These are phyloP conservation scores for Callorhinus ursinus DNA, from an alignment of 2,113 vertebrate species.

Conservation along the genomic window DNA sequence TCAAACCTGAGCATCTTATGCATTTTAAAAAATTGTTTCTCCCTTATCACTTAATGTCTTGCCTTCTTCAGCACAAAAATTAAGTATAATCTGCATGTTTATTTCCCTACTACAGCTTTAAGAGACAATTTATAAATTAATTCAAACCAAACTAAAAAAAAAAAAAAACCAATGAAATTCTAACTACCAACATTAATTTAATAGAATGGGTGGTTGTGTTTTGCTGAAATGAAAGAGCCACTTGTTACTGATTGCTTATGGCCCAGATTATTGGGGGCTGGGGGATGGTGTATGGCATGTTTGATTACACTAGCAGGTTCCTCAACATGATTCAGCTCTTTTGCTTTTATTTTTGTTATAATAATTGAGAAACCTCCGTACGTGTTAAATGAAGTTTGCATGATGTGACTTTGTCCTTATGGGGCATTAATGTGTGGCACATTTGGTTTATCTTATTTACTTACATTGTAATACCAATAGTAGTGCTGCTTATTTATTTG, in stretches of 20 bases:
- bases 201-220: background rate
- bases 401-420: background rate
- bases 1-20: background rate
- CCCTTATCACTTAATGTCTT: constrained; percentile 8
- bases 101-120: background rate
- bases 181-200: background rate
- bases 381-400: background rate
- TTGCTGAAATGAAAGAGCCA: background rate
- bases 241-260: background rate
- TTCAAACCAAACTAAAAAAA: background rate
- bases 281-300: background rate
- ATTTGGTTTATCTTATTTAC: background rate
- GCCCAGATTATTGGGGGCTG: background rate
- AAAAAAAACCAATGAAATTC: background rate
- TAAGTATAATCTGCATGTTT: background rate
- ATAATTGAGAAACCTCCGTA: background rate
- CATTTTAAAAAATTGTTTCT: background rate
- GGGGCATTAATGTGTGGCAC: background rate
- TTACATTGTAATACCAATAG: background rate
- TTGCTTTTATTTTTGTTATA: background rate
- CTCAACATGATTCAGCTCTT: background rate
- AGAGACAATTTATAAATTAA: background rate
- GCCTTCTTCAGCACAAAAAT: background rate
- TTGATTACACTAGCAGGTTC: background rate
- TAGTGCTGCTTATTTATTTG: background rate